These are phyloP conservation scores for Chiridota heheva DNA, from an alignment of 35 echinoderm and acorn worm species.

Conservation along the genomic window DNA sequence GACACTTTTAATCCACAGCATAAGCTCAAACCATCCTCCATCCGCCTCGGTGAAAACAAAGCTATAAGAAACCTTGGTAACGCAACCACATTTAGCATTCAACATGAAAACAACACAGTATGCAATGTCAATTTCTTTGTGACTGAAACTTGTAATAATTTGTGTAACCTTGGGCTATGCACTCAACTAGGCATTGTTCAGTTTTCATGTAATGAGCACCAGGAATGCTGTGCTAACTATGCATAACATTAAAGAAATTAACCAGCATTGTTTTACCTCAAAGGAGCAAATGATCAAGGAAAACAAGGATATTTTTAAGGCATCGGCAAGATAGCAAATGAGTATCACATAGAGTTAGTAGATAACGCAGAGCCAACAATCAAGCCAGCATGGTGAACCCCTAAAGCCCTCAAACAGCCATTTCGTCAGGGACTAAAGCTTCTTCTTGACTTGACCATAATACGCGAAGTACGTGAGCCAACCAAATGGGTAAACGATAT, in stretches of 20 bases:
- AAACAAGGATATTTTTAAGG: slow-evolving; percentile 28
- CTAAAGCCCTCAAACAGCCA: slow-evolving; percentile 18
- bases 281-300: slow-evolving; percentile 5
- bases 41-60: background rate
- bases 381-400: slow-evolving; percentile 15
- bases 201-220: slow-evolving; percentile 8
- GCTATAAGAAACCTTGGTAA: slow-evolving; percentile 34
- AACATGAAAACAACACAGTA: slow-evolving; percentile 20
- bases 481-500: slow-evolving; percentile 33
- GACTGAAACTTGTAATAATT: slow-evolving; percentile 1
- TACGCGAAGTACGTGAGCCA: slow-evolving; percentile 16
- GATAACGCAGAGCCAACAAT: slow-evolving; percentile 6
- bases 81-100: slow-evolving; percentile 9
- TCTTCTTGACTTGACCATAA: background rate
- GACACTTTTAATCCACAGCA: slow-evolving; percentile 21
- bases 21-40: slow-evolving; percentile 7
- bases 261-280: background rate
- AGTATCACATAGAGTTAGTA: slow-evolving; percentile 33
- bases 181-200: slow-evolving; percentile 13
- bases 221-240: slow-evolving; percentile 4
- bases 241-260: slow-evolving; percentile 22
- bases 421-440: background rate
- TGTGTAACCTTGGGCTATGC: background rate
- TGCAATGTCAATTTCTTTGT: slow-evolving; percentile 28
- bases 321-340: slow-evolving; percentile 4